These are phyloP conservation scores for Centruroides vittatus DNA, from an alignment of 1,140 invertebrate species.

Conservation along the genomic window DNA sequence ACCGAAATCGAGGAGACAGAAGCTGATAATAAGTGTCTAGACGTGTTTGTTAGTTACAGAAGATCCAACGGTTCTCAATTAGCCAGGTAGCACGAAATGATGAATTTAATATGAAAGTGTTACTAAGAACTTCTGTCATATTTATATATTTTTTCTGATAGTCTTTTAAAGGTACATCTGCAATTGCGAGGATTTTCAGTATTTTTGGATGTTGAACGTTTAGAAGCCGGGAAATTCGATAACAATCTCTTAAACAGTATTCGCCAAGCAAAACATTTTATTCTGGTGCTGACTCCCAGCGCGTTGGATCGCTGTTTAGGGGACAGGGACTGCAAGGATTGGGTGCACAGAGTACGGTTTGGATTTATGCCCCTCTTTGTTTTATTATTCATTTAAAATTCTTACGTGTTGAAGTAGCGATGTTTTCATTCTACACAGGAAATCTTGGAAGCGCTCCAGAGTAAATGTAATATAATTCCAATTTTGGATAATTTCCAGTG, in stretches of 20 bases:
- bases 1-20: constrained; percentile 1
- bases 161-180: constrained; percentile 68
- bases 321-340: constrained; percentile 93
- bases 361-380: too few relatives aligned
- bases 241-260: constrained; percentile 95
- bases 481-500: constrained; percentile 95
- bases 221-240: constrained; percentile 97
- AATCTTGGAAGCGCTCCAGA: constrained; percentile 87
- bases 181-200: constrained; percentile 85
- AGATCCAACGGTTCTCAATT: constrained; percentile 94
- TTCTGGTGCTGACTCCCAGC: constrained; percentile 87
- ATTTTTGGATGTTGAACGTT: constrained; percentile 86
- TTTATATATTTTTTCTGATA: constrained; percentile 28
- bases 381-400: too few relatives aligned
- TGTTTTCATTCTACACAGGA: constrained; percentile 50
- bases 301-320: constrained; percentile 85
- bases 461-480: constrained; percentile 96
- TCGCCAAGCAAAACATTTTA: constrained; percentile 87
- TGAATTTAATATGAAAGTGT: constrained; percentile 3
- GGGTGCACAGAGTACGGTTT: constrained; percentile 77
- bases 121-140: not conserved
- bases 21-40: constrained; percentile 57
- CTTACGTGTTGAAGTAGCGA: not conserved
- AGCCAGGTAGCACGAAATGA: constrained; percentile 42
- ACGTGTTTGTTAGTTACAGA: constrained; percentile 97